Evolutionary conservation across 2,797 vertebrate genomes (phyloP).

Genomic region (Rhinichthys osculus): DNA sequence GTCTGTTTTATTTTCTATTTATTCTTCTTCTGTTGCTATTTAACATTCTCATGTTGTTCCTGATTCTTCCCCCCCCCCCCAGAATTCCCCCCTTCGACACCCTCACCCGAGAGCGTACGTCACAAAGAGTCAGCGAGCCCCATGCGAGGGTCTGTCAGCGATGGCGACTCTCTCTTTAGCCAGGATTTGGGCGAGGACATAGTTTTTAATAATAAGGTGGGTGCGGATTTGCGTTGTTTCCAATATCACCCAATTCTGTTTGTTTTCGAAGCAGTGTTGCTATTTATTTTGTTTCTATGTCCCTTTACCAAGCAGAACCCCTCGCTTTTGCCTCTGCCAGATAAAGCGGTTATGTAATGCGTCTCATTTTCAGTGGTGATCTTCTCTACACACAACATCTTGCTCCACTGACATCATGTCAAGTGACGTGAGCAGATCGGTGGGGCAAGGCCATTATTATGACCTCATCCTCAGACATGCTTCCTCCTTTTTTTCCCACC

Average conservation of each 20-base stretch:
- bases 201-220: conserved; percentile 51
- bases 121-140: conserved; percentile 31
- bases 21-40: background rate
- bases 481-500: background rate
- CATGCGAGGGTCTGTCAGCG: conserved; percentile 51
- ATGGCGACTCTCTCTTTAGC: conserved; percentile 75
- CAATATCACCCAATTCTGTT: background rate
- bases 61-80: background rate
- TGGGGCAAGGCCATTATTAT: conserved; percentile 33
- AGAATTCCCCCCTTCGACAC: conserved; percentile 28
- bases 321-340: background rate
- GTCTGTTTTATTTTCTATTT: background rate
- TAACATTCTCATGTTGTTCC: background rate
- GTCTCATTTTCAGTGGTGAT: conserved; percentile 12
- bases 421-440: conserved; percentile 20
- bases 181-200: conserved; percentile 75
- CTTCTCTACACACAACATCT: conserved; percentile 11
- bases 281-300: conserved; percentile 33
- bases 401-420: conserved; percentile 7
- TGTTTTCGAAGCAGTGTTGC: conserved; percentile 9
- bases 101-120: conserved; percentile 26
- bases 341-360: conserved; percentile 34
- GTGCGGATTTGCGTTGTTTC: conserved; percentile 6
- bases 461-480: conserved; percentile 34
- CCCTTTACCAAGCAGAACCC: background rate